These are phyloP conservation scores for Coptotermes formosanus DNA, from an alignment of 1,140 invertebrate genomes.

Conservation along the genomic window DNA sequence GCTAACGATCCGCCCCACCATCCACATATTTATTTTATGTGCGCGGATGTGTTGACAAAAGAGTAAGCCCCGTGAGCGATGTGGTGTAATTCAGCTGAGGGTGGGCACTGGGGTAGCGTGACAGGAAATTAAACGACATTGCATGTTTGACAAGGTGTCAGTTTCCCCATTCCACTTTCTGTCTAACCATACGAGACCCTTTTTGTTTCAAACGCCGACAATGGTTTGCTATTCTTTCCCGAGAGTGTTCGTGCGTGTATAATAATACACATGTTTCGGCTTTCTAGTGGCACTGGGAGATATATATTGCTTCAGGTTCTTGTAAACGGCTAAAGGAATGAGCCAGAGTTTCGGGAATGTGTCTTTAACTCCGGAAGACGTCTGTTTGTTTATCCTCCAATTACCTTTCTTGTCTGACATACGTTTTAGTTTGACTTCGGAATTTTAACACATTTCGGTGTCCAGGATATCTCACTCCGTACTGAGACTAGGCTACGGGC, in stretches of 20 bases:
- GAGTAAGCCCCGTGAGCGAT: not conserved
- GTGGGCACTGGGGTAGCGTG: not conserved
- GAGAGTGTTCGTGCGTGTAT: not conserved
- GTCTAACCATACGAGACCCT: not conserved
- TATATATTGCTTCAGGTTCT: too few relatives aligned
- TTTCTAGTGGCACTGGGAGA: not conserved
- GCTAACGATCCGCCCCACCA: not conserved
- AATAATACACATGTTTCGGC: not conserved
- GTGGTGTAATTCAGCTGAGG: not conserved
- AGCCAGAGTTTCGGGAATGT: too few relatives aligned
- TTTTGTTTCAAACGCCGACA: not conserved
- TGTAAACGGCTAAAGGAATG: too few relatives aligned
- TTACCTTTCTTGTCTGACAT: too few relatives aligned
- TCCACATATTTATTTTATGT: not conserved
- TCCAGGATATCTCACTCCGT: too few relatives aligned
- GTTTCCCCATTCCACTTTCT: not conserved
- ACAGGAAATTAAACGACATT: conserved; percentile 10
- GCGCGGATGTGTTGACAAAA: not conserved
- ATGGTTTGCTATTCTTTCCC: not conserved
- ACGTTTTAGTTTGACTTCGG: too few relatives aligned
- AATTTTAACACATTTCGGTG: too few relatives aligned
- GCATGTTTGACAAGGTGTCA: conserved; percentile 11
- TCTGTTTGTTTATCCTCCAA: too few relatives aligned
- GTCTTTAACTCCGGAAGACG: too few relatives aligned
- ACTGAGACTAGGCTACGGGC: too few relatives aligned